phyloP scores from a whole-genome alignment of 2,888 invertebrate genomes.

The Sminthurinus aureus region DNA sequence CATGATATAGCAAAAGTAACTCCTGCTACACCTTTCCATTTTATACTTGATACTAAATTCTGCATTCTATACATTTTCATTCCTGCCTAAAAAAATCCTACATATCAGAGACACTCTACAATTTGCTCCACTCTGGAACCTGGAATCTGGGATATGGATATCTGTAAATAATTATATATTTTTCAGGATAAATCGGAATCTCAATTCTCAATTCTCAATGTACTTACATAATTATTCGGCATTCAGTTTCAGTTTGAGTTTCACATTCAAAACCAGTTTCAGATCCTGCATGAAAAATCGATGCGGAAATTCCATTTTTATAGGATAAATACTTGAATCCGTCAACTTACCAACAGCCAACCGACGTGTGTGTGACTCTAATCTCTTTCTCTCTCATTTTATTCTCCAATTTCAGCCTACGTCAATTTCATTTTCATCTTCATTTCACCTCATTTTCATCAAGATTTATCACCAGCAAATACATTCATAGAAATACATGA shows the following conservation, averaged over 20 bases:
- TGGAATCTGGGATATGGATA: no score
- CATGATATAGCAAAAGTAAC: not conserved
- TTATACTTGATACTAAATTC: not conserved
- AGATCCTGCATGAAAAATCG: not conserved
- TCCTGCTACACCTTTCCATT: not conserved
- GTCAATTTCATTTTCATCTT: not conserved
- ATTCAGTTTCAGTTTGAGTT: not conserved
- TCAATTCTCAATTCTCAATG: not conserved
- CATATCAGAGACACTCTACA: no score
- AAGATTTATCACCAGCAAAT: not conserved
- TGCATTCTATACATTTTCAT: not conserved
- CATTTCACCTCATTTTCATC: slow-evolving; percentile 15
- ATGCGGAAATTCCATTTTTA: not conserved
- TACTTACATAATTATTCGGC: not conserved
- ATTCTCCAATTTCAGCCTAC: not conserved
- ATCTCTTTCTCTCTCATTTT: not conserved
- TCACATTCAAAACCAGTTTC: not conserved
- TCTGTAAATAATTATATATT: no score
- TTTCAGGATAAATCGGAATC: no score
- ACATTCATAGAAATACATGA: not conserved
- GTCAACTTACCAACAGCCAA: not conserved
- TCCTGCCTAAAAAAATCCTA: not conserved
- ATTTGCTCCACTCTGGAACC: no score
- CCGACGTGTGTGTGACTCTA: no score
- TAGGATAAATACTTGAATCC: not conserved